Evolutionary conservation across 23 tunicate genomes (phyloP).

Genomic region (Phallusia fumigata): DNA sequence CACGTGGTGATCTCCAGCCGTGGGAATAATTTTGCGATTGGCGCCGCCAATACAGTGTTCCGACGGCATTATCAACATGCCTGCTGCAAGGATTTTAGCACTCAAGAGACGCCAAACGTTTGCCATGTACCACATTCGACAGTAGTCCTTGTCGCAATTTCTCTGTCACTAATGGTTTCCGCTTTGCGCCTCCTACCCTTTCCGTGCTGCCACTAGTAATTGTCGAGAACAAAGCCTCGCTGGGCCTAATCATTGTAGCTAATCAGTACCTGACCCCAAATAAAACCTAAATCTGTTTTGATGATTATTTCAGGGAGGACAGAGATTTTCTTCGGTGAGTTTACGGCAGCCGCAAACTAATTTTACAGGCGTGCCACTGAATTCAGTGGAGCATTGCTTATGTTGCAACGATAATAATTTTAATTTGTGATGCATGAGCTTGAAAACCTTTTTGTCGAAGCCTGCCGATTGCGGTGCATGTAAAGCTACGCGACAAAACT

Average conservation of each 20-base stretch:
- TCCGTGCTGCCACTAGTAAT: too few species aligned
- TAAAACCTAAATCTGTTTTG: background rate
- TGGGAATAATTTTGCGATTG: background rate
- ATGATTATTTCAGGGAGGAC: background rate
- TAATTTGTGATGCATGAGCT: too few species aligned
- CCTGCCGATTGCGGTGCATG: background rate
- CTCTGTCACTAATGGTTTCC: slow-evolving; percentile 9
- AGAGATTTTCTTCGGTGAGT: background rate
- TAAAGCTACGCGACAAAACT: background rate
- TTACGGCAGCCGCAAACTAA: too few species aligned
- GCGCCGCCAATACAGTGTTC: background rate
- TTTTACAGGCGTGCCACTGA: background rate
- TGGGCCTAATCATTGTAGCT: too few species aligned
- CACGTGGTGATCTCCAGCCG: background rate
- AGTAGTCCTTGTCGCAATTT: background rate
- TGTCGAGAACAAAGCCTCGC: too few species aligned
- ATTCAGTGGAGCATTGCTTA: background rate
- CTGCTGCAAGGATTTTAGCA: background rate
- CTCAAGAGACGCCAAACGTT: background rate
- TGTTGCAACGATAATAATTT: background rate
- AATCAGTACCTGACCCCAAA: too few species aligned
- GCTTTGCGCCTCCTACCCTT: background rate
- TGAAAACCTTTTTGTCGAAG: background rate
- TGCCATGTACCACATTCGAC: background rate
- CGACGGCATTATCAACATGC: background rate